phyloP scores from a whole-genome alignment of 2,888 invertebrate species.

The Spatulosminthurus flaviceps region DNA sequence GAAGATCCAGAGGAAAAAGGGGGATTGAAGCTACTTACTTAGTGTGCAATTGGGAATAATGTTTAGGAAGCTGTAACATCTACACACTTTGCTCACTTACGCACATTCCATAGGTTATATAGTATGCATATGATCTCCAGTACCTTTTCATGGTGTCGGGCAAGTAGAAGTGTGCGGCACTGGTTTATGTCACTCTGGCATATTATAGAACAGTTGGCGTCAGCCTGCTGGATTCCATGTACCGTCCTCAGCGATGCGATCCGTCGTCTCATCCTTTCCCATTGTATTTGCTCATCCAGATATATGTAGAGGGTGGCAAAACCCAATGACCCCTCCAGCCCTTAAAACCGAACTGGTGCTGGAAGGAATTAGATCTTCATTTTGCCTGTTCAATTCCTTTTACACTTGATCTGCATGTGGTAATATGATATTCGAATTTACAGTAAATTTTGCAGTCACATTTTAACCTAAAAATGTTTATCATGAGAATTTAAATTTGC shows the following conservation, averaged over 20 bases:
- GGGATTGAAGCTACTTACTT: no score
- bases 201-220: constrained; percentile 53
- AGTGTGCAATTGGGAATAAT: not conserved
- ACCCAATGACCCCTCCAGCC: no score
- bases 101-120: not conserved
- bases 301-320: not conserved
- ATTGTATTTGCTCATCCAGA: not conserved
- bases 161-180: constrained; percentile 46
- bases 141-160: not conserved
- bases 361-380: no score
- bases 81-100: constrained; percentile 35
- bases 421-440: no score
- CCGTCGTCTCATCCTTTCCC: not conserved
- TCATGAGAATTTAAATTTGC: no score
- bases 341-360: no score
- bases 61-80: constrained; percentile 29
- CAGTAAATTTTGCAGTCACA: no score
- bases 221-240: constrained; percentile 49
- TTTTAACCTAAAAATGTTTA: no score
- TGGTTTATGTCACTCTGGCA: constrained; percentile 53
- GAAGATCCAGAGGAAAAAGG: not conserved
- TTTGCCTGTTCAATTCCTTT: no score
- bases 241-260: not conserved
- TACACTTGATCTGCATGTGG: no score
- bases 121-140: not conserved